These are phyloP conservation scores for Bothrops jararaca DNA, from an alignment of 2,113 vertebrate genomes.

Conservation along the genomic window DNA sequence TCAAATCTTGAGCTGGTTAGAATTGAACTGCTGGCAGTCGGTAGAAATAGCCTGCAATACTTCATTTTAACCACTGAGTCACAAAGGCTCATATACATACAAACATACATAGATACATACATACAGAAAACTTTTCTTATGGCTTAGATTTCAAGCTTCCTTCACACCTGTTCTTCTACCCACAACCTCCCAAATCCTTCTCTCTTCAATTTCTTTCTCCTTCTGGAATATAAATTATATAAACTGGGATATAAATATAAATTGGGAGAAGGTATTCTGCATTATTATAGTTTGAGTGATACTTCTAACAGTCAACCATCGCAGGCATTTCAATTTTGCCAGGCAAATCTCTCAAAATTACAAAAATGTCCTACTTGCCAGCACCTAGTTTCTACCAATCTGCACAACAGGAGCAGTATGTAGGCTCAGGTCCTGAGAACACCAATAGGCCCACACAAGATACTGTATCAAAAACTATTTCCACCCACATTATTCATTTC, in stretches of 20 bases:
- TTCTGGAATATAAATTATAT: neutral
- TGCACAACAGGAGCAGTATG: neutral
- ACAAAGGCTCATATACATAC: too few species aligned
- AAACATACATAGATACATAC: too few species aligned
- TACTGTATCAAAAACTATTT: too few species aligned
- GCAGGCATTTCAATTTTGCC: neutral
- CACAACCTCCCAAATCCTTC: neutral
- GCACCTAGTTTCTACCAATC: neutral
- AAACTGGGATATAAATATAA: neutral
- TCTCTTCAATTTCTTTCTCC: neutral
- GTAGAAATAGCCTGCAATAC: too few species aligned
- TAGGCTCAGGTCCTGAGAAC: neutral
- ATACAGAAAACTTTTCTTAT: neutral
- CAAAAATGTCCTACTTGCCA: neutral
- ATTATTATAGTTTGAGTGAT: neutral
- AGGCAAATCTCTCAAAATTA: neutral
- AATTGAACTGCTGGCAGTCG: too few species aligned
- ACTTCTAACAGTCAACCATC: neutral
- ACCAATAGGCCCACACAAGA: too few species aligned
- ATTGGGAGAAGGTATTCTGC: neutral
- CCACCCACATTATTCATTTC: neutral
- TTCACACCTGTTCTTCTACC: neutral
- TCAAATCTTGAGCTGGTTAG: too few species aligned
- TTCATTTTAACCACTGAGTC: too few species aligned
- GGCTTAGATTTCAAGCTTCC: neutral